phyloP scores from a whole-genome alignment of 2,797 vertebrate genomes.

The Melanotaenia pygmaea region DNA sequence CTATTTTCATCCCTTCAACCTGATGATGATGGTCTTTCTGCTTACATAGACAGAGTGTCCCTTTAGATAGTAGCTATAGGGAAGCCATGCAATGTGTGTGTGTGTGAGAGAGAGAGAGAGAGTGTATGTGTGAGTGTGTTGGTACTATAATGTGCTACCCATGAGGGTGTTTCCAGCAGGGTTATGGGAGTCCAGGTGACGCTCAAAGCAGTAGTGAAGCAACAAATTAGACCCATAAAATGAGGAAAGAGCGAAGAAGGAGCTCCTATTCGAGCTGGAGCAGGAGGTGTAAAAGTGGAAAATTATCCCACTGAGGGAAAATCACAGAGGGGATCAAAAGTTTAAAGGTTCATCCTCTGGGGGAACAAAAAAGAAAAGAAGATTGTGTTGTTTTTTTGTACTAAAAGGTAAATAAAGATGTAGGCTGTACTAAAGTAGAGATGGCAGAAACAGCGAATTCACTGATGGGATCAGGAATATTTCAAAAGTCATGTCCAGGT shows the following conservation, averaged over 20 bases:
- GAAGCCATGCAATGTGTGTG: not conserved
- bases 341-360: conserved; percentile 12
- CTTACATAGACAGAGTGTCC: conserved; percentile 51
- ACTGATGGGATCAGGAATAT: no score
- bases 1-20: conserved; percentile 42
- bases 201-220: conserved; percentile 41
- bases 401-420: no score
- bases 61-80: conserved; percentile 38
- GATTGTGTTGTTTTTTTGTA: no score
- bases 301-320: conserved; percentile 2
- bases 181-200: conserved; percentile 46
- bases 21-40: conserved; percentile 53
- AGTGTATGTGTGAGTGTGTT: not conserved
- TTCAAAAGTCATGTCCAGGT: no score
- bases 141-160: conserved; percentile 21
- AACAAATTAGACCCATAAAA: conserved; percentile 45
- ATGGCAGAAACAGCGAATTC: no score
- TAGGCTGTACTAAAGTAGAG: no score
- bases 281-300: not conserved
- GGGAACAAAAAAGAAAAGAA: not conserved
- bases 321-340: not conserved
- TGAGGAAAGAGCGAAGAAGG: conserved; percentile 28
- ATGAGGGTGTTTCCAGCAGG: conserved; percentile 41
- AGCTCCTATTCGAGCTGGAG: not conserved
- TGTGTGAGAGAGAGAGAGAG: not conserved